Conservation (phyloP, 2,113 vertebrate genomes). For the Boleophthalmus pectinirostris region DNA sequence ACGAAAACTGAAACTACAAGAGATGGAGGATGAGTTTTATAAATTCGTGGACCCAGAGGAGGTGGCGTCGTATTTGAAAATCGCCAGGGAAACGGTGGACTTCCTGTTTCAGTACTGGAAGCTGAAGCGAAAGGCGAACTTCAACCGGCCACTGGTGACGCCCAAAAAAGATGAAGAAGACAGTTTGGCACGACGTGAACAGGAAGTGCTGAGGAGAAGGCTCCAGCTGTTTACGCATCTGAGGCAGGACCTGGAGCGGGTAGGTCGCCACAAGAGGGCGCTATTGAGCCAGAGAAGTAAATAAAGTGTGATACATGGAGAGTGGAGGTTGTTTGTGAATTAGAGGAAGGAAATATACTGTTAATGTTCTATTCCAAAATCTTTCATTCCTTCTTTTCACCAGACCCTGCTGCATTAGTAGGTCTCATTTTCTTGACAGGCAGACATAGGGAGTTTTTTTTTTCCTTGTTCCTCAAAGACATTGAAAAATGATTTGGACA, state of each 20-base stretch:
- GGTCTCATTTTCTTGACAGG: no score
- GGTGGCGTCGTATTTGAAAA: constrained; percentile 80
- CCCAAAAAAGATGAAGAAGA: constrained; percentile 97
- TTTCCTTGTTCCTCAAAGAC: no score
- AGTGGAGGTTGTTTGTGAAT: no score
- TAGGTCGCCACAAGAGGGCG: constrained; percentile 66
- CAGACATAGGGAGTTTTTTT: no score
- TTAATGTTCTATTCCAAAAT: no score
- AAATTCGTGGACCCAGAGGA: constrained; percentile 85
- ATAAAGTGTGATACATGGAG: not conserved
- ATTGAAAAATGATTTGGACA: no score
- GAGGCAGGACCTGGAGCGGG: constrained; percentile 96
- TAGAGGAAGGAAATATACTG: no score
- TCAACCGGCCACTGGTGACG: constrained; percentile 93
- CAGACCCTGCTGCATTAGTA: no score
- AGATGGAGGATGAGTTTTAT: constrained; percentile 95
- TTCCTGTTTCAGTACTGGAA: constrained; percentile 98
- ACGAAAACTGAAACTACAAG: constrained; percentile 92
- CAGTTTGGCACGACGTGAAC: constrained; percentile 91
- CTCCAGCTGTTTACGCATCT: constrained; percentile 97
- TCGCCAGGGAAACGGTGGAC: constrained; percentile 84
- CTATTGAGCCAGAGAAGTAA: not conserved
- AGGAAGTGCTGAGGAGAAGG: constrained; percentile 91
- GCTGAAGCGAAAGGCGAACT: constrained; percentile 92
- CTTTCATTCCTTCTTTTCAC: no score